These are phyloP conservation scores for Neuroscelio doddi DNA, from an alignment of 2,888 invertebrate species.

Conservation along the genomic window DNA sequence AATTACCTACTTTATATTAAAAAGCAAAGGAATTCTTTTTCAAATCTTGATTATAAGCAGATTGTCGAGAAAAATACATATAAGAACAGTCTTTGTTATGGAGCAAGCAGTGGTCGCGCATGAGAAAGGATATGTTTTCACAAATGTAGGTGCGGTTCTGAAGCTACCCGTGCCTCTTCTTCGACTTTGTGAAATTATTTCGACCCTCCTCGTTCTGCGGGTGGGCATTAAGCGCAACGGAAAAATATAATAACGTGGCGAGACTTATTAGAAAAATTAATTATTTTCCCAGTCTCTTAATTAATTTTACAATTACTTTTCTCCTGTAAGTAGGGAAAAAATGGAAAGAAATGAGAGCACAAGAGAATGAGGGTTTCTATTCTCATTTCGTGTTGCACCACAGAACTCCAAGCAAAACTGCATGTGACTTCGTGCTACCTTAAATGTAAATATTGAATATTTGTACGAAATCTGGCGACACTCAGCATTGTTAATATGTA, in stretches of 20 bases:
- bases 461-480: too few relatives aligned
- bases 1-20: too few relatives aligned
- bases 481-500: too few relatives aligned
- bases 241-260: conserved; percentile 62
- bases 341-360: conserved; percentile 10
- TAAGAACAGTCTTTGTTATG: conserved; percentile 66
- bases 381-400: too few relatives aligned
- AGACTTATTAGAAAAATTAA: conserved; percentile 72
- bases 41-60: conserved; percentile 22
- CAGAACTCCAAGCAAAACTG: too few relatives aligned
- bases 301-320: conserved; percentile 70
- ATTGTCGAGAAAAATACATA: conserved; percentile 26
- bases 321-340: conserved; percentile 33
- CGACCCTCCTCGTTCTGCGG: conserved; percentile 57
- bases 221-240: conserved; percentile 45
- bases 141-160: conserved; percentile 69
- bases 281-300: conserved; percentile 71
- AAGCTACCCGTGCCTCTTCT: conserved; percentile 54
- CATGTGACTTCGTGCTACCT: too few relatives aligned
- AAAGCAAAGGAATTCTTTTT: too few relatives aligned
- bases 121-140: conserved; percentile 61
- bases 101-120: conserved; percentile 62
- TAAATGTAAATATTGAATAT: too few relatives aligned
- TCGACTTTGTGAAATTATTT: conserved; percentile 69
- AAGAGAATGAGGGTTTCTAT: too few relatives aligned